Evolutionary conservation across 2,797 vertebrate genomes (phyloP).

Genomic region (Pogoniulus pusillus): DNA sequence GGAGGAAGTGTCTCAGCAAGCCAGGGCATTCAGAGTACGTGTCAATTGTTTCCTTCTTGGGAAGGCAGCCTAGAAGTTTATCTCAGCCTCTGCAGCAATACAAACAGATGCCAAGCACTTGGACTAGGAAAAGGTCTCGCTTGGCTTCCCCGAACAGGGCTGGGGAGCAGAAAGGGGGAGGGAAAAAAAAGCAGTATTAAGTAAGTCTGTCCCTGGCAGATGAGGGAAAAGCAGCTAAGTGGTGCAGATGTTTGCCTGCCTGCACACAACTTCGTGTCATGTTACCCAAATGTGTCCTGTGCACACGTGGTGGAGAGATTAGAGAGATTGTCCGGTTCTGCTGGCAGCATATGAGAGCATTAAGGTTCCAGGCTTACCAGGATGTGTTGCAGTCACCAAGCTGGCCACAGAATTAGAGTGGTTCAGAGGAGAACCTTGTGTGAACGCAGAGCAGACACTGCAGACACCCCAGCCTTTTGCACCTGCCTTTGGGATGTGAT

Average conservation of each 20-base stretch:
- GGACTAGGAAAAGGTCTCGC: background rate
- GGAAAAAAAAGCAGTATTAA: too few relatives aligned
- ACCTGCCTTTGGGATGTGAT: background rate
- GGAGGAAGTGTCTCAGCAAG: conserved; percentile 74
- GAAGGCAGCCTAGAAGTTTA: conserved; percentile 71
- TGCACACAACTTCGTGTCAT: background rate
- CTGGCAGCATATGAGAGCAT: conserved; percentile 67
- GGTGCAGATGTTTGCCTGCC: background rate
- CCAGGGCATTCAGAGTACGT: conserved; percentile 72
- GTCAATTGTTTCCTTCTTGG: conserved; percentile 80
- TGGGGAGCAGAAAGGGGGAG: too few relatives aligned
- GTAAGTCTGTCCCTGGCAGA: too few relatives aligned
- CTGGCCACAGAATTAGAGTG: background rate
- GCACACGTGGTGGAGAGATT: conserved; percentile 61
- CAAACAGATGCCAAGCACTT: conserved; percentile 72
- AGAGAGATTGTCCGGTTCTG: conserved; percentile 62
- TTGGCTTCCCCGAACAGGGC: background rate
- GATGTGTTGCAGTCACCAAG: conserved; percentile 2
- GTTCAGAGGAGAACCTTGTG: background rate
- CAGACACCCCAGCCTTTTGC: background rate
- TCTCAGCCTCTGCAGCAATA: conserved; percentile 55
- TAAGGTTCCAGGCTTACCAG: conserved; percentile 36
- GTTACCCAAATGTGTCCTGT: conserved; percentile 29
- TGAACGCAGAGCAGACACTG: background rate
- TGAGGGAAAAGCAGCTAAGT: background rate